Conservation (phyloP, 2,797 vertebrate species). For the Spea hammondii region DNA sequence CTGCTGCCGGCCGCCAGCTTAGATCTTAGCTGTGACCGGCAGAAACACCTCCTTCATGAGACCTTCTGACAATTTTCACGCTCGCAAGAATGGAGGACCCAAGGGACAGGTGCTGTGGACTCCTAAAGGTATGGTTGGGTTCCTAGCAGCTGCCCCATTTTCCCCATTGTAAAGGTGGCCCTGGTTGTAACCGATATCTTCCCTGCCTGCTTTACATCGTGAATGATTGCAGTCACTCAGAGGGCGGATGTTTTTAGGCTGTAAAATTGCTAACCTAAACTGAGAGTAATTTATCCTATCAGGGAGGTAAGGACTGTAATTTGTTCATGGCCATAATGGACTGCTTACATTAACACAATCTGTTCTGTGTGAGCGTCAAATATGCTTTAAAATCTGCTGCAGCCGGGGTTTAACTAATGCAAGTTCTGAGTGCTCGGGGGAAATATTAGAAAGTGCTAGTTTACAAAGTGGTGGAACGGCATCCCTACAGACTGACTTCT, state of each 20-base stretch:
- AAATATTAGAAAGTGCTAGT: constrained; percentile 10
- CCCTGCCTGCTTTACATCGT: neutral
- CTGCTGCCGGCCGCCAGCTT: too few relatives aligned
- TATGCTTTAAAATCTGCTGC: constrained; percentile 7
- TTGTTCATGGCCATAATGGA: constrained; percentile 37
- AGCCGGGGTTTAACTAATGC: constrained; percentile 15
- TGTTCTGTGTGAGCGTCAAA: constrained; percentile 24
- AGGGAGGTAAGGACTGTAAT: constrained; percentile 33
- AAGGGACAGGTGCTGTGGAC: too few relatives aligned
- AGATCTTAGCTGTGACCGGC: too few relatives aligned
- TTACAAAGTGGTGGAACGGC: constrained; percentile 5
- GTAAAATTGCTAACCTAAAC: constrained; percentile 26
- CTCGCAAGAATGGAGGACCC: too few relatives aligned
- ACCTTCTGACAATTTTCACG: too few relatives aligned
- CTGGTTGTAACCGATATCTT: too few relatives aligned
- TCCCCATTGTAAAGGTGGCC: too few relatives aligned
- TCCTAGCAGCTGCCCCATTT: too few relatives aligned
- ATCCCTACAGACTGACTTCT: too few relatives aligned
- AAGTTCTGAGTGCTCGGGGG: constrained; percentile 3
- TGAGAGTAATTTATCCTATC: constrained; percentile 37
- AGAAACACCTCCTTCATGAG: too few relatives aligned
- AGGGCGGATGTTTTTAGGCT: constrained; percentile 9
- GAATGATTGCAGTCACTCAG: constrained; percentile 2
- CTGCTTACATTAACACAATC: constrained; percentile 32
- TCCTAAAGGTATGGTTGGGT: too few relatives aligned